phyloP scores from a whole-genome alignment of 2,888 invertebrate genomes.

The Agriotes lineatus region DNA sequence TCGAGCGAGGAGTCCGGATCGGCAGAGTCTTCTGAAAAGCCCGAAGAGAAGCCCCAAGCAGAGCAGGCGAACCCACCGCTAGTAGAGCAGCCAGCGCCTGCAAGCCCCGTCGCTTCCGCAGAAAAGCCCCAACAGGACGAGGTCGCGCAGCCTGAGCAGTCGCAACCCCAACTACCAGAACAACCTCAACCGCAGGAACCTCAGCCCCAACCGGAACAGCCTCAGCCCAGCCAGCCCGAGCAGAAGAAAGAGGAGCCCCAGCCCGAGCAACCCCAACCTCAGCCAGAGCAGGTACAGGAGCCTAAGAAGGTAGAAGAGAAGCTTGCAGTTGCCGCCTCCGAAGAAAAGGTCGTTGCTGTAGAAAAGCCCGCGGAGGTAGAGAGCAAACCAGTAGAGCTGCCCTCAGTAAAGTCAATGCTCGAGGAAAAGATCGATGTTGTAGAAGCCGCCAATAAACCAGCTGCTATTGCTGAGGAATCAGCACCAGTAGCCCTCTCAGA shows the following conservation, averaged over 20 bases:
- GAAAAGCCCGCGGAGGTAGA: conserved; percentile 4
- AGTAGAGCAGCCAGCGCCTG: conserved; percentile 51
- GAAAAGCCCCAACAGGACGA: conserved; percentile 27
- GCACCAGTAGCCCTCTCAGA: conserved; percentile 45
- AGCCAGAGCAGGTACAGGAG: conserved; percentile 49
- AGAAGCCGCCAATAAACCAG: conserved; percentile 61
- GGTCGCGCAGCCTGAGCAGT: conserved; percentile 50
- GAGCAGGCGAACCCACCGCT: conserved; percentile 49
- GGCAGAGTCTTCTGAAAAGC: conserved; percentile 60
- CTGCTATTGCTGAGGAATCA: conserved; percentile 63
- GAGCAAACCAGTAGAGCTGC: conserved; percentile 43
- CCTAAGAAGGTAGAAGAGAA: neutral
- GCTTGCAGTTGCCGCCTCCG: neutral
- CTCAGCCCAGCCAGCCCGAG: conserved; percentile 48
- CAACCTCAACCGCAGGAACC: conserved; percentile 29
- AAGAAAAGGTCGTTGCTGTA: neutral
- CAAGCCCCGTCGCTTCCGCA: conserved; percentile 51
- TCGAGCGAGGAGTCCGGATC: conserved; percentile 55
- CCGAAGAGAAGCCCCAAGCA: conserved; percentile 40
- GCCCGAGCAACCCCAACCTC: neutral
- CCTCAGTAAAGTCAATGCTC: conserved; percentile 43
- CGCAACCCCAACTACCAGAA: conserved; percentile 49
- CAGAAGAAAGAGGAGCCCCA: conserved; percentile 22
- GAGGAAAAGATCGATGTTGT: conserved; percentile 61
- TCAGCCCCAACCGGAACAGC: conserved; percentile 41